Evolutionary conservation across 2,797 vertebrate species (phyloP).

Genomic region (Discoglossus pictus): DNA sequence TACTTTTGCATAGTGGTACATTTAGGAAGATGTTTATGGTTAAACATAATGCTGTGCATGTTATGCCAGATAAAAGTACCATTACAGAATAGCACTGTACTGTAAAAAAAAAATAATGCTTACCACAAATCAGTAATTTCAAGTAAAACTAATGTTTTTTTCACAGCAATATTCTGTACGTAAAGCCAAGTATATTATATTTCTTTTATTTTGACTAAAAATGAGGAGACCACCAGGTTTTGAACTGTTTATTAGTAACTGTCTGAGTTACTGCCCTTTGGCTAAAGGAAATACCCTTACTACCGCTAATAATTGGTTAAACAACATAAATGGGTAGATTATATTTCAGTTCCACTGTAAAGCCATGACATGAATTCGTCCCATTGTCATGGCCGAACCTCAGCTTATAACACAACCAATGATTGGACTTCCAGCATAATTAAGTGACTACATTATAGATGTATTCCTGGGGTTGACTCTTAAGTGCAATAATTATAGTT

Average conservation of each 20-base stretch:
- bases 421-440: conserved; percentile 21
- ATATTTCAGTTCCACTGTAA: conserved; percentile 29
- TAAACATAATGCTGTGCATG: conserved; percentile 35
- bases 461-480: conserved; percentile 21
- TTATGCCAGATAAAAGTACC: conserved; percentile 21
- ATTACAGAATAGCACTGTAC: conserved; percentile 30
- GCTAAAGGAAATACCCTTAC: conserved; percentile 39
- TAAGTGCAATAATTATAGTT: conserved; percentile 33
- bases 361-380: conserved; percentile 29
- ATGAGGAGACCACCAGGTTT: conserved; percentile 43
- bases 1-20: conserved; percentile 26
- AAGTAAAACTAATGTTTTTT: conserved; percentile 23
- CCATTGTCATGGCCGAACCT: conserved; percentile 17
- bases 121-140: conserved; percentile 30
- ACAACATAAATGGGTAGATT: conserved; percentile 47
- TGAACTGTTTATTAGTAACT: conserved; percentile 48
- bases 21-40: conserved; percentile 20
- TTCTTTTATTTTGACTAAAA: conserved; percentile 42
- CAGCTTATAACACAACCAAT: not conserved
- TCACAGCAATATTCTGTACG: not conserved
- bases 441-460: conserved; percentile 26
- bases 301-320: conserved; percentile 44
- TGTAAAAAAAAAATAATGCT: conserved; percentile 25
- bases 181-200: conserved; percentile 28
- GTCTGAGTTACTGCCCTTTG: conserved; percentile 46